Conservation (phyloP, 2,113 vertebrate species). For the Hemiscyllium ocellatum region DNA sequence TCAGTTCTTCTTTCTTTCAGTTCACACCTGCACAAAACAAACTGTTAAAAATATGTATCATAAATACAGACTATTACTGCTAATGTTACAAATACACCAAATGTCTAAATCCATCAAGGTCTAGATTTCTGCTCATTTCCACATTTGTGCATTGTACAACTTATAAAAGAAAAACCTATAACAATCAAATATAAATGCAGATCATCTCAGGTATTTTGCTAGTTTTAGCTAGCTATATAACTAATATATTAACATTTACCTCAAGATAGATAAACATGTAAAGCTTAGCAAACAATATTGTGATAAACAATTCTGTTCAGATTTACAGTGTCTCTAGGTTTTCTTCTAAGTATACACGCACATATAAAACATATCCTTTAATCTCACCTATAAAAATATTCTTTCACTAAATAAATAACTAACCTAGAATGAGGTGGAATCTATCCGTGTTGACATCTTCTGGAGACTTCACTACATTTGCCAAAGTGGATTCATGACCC, state of each 20-base stretch:
- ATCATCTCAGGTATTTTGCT: not conserved
- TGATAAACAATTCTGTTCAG: not conserved
- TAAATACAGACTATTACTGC: not conserved
- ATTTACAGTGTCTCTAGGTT: not conserved
- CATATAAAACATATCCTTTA: not conserved
- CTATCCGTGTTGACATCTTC: slow-evolving; percentile 80
- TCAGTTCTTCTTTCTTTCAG: not conserved
- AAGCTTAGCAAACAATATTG: not conserved
- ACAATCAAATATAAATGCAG: not conserved
- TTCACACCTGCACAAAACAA: not conserved
- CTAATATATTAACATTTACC: not conserved
- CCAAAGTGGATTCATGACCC: slow-evolving; percentile 67
- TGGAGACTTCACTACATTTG: slow-evolving; percentile 67
- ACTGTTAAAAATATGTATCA: not conserved
- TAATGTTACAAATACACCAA: not conserved
- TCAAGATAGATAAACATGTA: not conserved
- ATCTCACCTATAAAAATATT: not conserved
- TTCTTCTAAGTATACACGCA: not conserved
- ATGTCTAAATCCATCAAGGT: not conserved
- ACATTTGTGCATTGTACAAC: not conserved
- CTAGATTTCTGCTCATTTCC: not conserved
- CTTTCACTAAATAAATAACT: slow-evolving; percentile 41
- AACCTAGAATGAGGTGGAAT: slow-evolving; percentile 82
- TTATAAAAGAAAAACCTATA: not conserved
- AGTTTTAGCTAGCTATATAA: not conserved